Evolutionary conservation across 2,113 vertebrate species (phyloP).

Genomic region (Notothenia rossii): DNA sequence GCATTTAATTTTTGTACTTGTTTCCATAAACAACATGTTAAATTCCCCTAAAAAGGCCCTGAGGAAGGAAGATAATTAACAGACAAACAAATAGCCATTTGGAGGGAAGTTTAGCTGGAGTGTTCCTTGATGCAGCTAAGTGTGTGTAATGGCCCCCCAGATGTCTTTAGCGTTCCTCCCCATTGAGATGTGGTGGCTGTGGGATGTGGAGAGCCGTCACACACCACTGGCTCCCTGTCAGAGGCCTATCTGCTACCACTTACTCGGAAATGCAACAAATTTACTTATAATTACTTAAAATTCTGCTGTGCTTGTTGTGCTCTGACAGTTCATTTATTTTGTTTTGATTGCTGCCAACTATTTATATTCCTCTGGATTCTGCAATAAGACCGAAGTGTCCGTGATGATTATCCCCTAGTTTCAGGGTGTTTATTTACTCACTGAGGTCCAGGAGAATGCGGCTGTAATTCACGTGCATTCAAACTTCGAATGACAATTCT

Average conservation of each 20-base stretch:
- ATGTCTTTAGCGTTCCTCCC: constrained; percentile 68
- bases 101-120: constrained; percentile 41
- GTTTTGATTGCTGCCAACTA: constrained; percentile 84
- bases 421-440: constrained; percentile 81
- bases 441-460: constrained; percentile 65
- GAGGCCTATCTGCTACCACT: constrained; percentile 87
- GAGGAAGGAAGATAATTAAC: constrained; percentile 25
- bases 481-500: constrained; percentile 60
- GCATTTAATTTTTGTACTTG: constrained; percentile 23
- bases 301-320: constrained; percentile 79
- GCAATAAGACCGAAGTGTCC: constrained; percentile 65
- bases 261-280: constrained; percentile 85
- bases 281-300: constrained; percentile 85
- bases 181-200: constrained; percentile 62
- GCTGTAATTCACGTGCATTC: constrained; percentile 74
- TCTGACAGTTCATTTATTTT: constrained; percentile 89
- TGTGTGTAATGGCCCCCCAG: constrained; percentile 70
- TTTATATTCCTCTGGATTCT: constrained; percentile 79
- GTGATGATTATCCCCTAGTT: constrained; percentile 74
- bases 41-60: constrained; percentile 25
- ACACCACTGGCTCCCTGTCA: constrained; percentile 65
- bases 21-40: constrained; percentile 57
- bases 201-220: constrained; percentile 65
- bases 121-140: constrained; percentile 63
- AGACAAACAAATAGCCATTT: constrained; percentile 45